phyloP scores from a whole-genome alignment of 2,888 invertebrate species.

The Lasius platythorax region DNA sequence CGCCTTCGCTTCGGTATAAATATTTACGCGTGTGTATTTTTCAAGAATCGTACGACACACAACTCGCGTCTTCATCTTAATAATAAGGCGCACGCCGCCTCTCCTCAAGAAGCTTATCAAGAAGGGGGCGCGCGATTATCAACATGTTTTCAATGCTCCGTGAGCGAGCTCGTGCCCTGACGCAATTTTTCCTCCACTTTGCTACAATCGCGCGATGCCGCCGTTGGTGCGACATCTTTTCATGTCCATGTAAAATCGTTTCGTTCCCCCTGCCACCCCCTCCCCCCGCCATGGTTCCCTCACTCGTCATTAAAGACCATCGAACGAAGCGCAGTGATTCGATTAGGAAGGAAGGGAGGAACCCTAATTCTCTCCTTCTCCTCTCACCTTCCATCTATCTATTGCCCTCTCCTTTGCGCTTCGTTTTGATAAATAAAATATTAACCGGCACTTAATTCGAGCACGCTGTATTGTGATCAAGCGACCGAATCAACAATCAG shows the following conservation, averaged over 20 bases:
- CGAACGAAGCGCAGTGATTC: too few species aligned
- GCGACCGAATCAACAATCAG: constrained; percentile 66
- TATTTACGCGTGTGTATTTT: constrained; percentile 58
- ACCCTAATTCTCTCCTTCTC: background rate
- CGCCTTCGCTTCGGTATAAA: constrained; percentile 46
- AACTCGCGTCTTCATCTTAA: constrained; percentile 42
- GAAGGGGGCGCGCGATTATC: constrained; percentile 67
- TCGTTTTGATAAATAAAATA: constrained; percentile 82
- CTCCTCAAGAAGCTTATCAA: constrained; percentile 62
- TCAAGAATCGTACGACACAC: constrained; percentile 49
- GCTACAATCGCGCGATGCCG: constrained; percentile 43
- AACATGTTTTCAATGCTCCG: constrained; percentile 69
- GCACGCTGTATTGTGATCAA: constrained; percentile 78
- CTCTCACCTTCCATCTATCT: background rate
- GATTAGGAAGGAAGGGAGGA: constrained; percentile 10
- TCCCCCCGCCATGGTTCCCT: background rate
- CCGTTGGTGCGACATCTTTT: constrained; percentile 36
- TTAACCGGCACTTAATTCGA: constrained; percentile 79
- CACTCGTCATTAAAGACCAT: background rate
- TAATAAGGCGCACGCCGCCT: constrained; percentile 64
- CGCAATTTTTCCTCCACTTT: constrained; percentile 75
- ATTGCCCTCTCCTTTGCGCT: constrained; percentile 55
- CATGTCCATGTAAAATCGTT: background rate
- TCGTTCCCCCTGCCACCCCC: background rate
- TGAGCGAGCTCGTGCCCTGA: constrained; percentile 53